These are phyloP conservation scores for Caprella mutica DNA, from an alignment of 2,888 invertebrate genomes.

Conservation along the genomic window DNA sequence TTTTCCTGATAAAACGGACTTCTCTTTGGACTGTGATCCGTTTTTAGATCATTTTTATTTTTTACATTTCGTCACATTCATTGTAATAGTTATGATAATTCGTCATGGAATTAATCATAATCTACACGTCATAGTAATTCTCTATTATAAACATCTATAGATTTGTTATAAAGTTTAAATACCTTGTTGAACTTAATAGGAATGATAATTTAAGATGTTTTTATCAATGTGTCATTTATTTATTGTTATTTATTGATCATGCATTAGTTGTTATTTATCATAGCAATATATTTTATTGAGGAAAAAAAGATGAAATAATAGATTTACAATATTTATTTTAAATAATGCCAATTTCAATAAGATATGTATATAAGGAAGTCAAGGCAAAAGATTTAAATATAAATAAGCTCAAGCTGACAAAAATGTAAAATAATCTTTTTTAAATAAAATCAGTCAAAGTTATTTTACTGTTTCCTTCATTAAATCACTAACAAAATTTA, in stretches of 20 bases:
- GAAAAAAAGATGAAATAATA: constrained; percentile 1
- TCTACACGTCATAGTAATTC: neutral
- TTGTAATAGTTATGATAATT: neutral
- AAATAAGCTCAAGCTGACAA: neutral
- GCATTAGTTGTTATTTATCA: neutral
- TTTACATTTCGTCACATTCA: neutral
- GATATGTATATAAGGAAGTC: constrained; percentile 3
- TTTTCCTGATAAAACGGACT: no score
- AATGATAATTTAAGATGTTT: neutral
- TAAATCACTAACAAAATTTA: no score
- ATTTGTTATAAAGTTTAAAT: neutral
- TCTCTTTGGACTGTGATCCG: no score
- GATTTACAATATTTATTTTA: neutral
- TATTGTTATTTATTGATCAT: neutral
- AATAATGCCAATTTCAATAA: neutral
- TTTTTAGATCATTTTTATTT: no score
- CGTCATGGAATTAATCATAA: neutral
- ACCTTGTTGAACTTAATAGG: neutral
- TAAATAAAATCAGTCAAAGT: no score
- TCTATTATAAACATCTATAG: neutral
- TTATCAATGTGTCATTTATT: neutral
- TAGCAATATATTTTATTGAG: neutral
- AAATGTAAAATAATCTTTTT: no score
- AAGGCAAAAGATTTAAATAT: constrained; percentile 2
- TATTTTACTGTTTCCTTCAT: no score